A percentile compares a stretch with the other conserved stretches of the same genome.
Conservation (phyloP, 2,888 invertebrate genomes). For the Meganola albula region DNA sequence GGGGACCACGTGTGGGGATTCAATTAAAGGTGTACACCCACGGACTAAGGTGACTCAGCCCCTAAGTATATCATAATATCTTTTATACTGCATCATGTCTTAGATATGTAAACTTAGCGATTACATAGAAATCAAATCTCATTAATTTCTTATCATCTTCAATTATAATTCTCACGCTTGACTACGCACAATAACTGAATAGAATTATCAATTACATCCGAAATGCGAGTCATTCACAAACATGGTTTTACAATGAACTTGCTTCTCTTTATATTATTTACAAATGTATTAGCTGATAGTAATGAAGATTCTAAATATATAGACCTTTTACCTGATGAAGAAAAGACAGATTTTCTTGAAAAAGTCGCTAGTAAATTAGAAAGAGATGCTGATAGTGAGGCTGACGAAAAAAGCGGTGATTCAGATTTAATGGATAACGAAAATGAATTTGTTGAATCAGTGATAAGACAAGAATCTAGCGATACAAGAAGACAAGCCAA, state of each 20-base stretch:
- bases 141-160: conserved; percentile 29
- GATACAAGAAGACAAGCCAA: conserved; percentile 29
- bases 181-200: conserved; percentile 18
- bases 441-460: conserved; percentile 40
- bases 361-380: conserved; percentile 52
- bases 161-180: conserved; percentile 27
- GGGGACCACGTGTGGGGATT: no score
- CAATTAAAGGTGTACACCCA: no score
- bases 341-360: conserved; percentile 52
- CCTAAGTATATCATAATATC: no score
- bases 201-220: no score
- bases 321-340: conserved; percentile 50
- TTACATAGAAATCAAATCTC: no score
- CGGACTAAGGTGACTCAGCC: no score
- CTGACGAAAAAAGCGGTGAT: conserved; percentile 33
- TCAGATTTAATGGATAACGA: conserved; percentile 30
- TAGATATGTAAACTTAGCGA: no score
- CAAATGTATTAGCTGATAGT: conserved; percentile 24
- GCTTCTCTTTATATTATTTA: conserved; percentile 19
- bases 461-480: conserved; percentile 47
- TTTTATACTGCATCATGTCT: no score
- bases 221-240: no score
- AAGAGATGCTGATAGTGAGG: conserved; percentile 37
- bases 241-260: conserved; percentile 32
- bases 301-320: conserved; percentile 48